Percentiles rank a stretch among this genome's conserved stretches.
These are phyloP conservation scores for Branchellion lobata DNA, from an alignment of 2,888 invertebrate genomes.

Conservation along the genomic window DNA sequence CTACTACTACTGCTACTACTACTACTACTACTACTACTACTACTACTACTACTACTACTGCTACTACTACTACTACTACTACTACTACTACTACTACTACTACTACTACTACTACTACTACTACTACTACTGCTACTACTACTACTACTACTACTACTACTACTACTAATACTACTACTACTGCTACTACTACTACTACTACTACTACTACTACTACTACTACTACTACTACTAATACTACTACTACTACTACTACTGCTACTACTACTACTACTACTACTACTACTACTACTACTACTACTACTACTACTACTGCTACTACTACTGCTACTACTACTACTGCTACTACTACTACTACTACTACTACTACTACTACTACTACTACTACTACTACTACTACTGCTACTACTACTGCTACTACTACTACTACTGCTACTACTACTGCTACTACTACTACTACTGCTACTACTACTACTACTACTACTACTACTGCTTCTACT, in stretches of 20 bases:
- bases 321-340: conserved; percentile 27
- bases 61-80: conserved; percentile 27
- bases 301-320: conserved; percentile 25
- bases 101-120: conserved; percentile 25
- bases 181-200: conserved; percentile 27
- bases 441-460: conserved; percentile 17
- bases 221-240: background rate
- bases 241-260: conserved; percentile 27
- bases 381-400: conserved; percentile 30
- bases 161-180: no score
- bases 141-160: background rate
- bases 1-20: conserved; percentile 27
- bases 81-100: conserved; percentile 29
- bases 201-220: conserved; percentile 18
- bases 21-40: conserved; percentile 29
- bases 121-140: no score
- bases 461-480: background rate
- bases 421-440: conserved; percentile 3
- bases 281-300: conserved; percentile 29
- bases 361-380: no score
- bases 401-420: conserved; percentile 11
- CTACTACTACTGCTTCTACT: background rate
- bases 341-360: conserved; percentile 18
- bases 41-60: conserved; percentile 27
- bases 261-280: conserved; percentile 29